Conservation (phyloP, 2,113 vertebrate genomes). For the Otolemur garnettii region DNA sequence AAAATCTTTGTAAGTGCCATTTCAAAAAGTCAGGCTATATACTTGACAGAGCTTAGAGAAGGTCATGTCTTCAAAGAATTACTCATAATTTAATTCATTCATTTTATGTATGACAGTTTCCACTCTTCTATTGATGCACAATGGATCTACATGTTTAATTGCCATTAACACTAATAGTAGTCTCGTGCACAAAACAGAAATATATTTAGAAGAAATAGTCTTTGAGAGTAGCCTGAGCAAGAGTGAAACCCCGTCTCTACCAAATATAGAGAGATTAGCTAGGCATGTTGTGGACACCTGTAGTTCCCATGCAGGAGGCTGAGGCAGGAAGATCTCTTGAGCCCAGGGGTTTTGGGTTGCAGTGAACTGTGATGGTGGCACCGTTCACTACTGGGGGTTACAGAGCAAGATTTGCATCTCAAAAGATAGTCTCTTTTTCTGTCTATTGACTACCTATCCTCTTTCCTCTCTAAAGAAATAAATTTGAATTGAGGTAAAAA, state of each 20-base stretch:
- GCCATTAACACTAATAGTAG: constrained; percentile 60
- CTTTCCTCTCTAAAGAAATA: background rate
- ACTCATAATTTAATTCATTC: constrained; percentile 71
- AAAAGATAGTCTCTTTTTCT: constrained; percentile 52
- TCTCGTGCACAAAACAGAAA: constrained; percentile 67
- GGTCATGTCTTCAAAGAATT: constrained; percentile 61
- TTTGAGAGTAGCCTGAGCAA: background rate
- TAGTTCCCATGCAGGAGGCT: too few species aligned
- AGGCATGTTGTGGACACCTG: too few species aligned
- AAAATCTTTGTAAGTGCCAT: constrained; percentile 50
- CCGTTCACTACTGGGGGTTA: too few species aligned
- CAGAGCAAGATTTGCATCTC: too few species aligned
- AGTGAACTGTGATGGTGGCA: too few species aligned
- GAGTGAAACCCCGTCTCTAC: too few species aligned
- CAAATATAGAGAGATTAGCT: too few species aligned
- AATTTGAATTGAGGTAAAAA: background rate
- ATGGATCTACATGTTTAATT: constrained; percentile 68
- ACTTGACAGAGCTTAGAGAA: constrained; percentile 57
- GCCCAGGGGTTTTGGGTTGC: too few species aligned
- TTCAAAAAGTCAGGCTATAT: constrained; percentile 73
- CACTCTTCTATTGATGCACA: constrained; percentile 58
- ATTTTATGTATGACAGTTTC: constrained; percentile 61
- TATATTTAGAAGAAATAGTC: constrained; percentile 39
- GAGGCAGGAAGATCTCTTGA: too few species aligned
- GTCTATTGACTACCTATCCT: background rate